Base-by-base conservation (phyloP, 2,888 invertebrate genomes). In the Falcaria lacertinaria region DNA sequence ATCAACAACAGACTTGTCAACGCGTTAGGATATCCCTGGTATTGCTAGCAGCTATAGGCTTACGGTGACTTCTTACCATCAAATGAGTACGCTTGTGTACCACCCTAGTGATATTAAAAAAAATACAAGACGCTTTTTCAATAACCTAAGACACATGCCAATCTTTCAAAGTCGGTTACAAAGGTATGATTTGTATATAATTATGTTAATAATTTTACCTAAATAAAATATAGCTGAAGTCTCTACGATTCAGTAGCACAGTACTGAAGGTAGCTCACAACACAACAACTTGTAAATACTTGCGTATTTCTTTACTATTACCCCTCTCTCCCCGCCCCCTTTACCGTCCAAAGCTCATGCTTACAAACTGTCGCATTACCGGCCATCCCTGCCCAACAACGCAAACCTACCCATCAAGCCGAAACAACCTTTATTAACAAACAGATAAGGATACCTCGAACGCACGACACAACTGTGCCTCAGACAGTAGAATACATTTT, bases 321-420 rank as follows among this genome's bases (percentile, higher is more conserved):
- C 73, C 64, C 57, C 59, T 66, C 65, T 59, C 44, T 51, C 49
- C n/a, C n/a, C n/a, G n/a, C 57, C 53, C 60, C 64, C 67, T 71
- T 60, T 57, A 57, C 64, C 64, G 60, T 72, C 76, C 75, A 70
- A 76, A 80, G 81, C 86, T 88, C 87, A 88, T 88, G 88, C 88
- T 87, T 88, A 88, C 88, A 86, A 88, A 88, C 85, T 86, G 86
- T 86, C 88, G 83, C 82, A 88, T 88, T 88, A 88, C 80, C 73
- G 73, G 72, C 74, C 80, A 75, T 80, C 79, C 76, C 75, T 73
- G 73, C 76, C 72, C 70, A 78, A 80, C 77, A 73, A 69, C 69
- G 66, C 72, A 61, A 55, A 44, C 49, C 42, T 45, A 52, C 60
- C 51, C 52, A 44, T 53, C 65, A 48, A 45, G 54, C 70, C 45